phyloP scores from a whole-genome alignment of 2,888 invertebrate species.

The Melanchra persicariae region DNA sequence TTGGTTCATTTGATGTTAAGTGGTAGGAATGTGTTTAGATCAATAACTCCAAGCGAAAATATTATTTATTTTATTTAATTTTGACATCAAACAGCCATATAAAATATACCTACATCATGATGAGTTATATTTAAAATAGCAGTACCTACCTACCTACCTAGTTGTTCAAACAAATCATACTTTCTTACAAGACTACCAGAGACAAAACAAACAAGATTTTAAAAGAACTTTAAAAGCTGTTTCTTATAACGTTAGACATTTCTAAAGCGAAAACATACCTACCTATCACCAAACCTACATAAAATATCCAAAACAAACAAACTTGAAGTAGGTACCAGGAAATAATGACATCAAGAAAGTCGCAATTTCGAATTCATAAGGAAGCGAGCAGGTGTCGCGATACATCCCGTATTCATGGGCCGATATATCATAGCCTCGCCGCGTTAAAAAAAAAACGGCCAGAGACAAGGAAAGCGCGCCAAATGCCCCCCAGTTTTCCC shows the following conservation, averaged over 20 bases:
- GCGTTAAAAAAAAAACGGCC: conserved; percentile 76
- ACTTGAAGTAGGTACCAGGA: conserved; percentile 70
- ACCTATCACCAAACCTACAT: conserved; percentile 57
- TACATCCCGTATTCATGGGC: conserved; percentile 89
- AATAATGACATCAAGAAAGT: conserved; percentile 81
- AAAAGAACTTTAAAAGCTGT: conserved; percentile 10
- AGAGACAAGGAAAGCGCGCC: conserved; percentile 75
- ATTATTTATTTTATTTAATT: too few relatives aligned
- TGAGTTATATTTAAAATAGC: conserved; percentile 3
- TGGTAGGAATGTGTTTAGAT: conserved; percentile 51
- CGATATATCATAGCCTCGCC: conserved; percentile 86
- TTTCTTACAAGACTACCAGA: neutral
- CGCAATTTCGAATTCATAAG: conserved; percentile 88
- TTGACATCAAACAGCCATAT: too few relatives aligned
- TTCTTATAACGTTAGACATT: conserved; percentile 25
- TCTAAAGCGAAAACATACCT: conserved; percentile 55
- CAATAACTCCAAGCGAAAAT: conserved; percentile 42
- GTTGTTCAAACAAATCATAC: conserved; percentile 35
- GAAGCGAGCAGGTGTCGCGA: conserved; percentile 86
- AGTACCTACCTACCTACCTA: too few relatives aligned
- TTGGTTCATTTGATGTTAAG: conserved; percentile 64
- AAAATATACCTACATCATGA: too few relatives aligned
- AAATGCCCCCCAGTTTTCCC: conserved; percentile 81
- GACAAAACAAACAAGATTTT: conserved; percentile 18
- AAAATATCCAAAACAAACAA: conserved; percentile 62